Evolutionary conservation across 1,140 invertebrate species (phyloP).

Genomic region (Eumeta japonica): DNA sequence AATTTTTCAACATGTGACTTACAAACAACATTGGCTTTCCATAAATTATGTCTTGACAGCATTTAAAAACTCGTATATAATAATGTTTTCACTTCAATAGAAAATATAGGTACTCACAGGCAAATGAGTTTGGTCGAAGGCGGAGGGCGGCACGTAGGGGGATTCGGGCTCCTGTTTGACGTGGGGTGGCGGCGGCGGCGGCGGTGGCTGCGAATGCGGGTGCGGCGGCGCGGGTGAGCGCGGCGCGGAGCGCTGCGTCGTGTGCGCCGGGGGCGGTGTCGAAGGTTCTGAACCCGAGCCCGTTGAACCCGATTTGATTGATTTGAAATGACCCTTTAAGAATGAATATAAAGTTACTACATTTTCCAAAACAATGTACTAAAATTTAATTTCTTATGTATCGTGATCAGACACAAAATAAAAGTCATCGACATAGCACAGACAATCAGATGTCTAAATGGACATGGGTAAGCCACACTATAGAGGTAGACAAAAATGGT

Average conservation of each 20-base stretch:
- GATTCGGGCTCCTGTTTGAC: conserved; percentile 25
- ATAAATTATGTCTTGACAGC: no score
- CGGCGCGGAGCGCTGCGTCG: conserved; percentile 21
- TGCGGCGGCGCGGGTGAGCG: conserved; percentile 31
- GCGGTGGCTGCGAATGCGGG: conserved; percentile 28
- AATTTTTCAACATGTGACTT: no score
- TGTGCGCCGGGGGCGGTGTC: conserved; percentile 48
- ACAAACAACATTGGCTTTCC: no score
- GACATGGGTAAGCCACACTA: no score
- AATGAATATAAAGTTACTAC: not conserved
- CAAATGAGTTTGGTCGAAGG: conserved; percentile 39
- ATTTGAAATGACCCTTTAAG: conserved; percentile 28
- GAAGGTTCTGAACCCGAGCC: conserved; percentile 60
- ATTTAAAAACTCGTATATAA: no score
- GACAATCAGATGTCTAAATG: no score
- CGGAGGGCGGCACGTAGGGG: conserved; percentile 13
- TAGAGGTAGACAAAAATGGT: no score
- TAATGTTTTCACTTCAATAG: no score
- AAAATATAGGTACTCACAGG: no score
- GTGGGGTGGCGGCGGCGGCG: conserved; percentile 14
- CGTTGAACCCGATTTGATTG: conserved; percentile 65
- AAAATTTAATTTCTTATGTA: not conserved
- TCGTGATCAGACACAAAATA: not conserved
- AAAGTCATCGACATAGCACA: no score
- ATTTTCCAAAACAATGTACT: not conserved